Conservation (phyloP, 2,113 vertebrate genomes). For the Spheniscus mendiculus region DNA sequence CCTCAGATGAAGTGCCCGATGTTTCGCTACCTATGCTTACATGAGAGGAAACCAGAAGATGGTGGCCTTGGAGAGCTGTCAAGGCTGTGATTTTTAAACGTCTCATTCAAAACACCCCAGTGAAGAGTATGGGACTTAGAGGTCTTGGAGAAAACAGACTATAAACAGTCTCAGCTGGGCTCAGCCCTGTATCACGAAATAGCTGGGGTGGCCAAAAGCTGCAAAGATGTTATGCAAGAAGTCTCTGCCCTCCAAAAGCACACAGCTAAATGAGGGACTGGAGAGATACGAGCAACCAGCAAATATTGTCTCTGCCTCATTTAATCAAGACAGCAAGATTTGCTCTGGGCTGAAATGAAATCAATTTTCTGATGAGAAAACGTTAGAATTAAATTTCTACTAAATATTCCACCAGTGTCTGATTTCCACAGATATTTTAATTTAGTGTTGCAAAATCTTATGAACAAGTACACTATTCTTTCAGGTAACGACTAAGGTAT, state of each 20-base stretch:
- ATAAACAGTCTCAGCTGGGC: neutral
- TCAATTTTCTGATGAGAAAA: conserved; percentile 13
- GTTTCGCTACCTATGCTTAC: neutral
- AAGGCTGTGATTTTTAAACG: neutral
- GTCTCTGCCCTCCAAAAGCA: neutral
- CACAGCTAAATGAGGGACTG: neutral
- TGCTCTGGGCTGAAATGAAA: conserved; percentile 17
- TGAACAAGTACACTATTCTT: neutral
- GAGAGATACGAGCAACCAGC: neutral
- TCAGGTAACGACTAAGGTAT: neutral
- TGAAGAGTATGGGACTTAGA: neutral
- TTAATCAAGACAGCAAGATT: conserved; percentile 2
- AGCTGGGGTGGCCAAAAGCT: neutral
- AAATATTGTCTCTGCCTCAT: neutral
- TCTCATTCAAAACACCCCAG: neutral
- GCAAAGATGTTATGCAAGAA: neutral
- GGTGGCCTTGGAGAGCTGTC: neutral
- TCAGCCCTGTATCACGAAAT: neutral
- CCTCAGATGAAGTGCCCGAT: neutral
- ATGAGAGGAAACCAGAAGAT: neutral
- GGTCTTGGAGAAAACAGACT: neutral
- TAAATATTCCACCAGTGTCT: neutral
- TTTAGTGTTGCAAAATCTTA: neutral
- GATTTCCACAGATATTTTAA: conserved; percentile 3
- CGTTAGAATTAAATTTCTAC: neutral